These are phyloP conservation scores for Gallinago jamesoni DNA, from an alignment of 2,113 vertebrate species.

Conservation along the genomic window DNA sequence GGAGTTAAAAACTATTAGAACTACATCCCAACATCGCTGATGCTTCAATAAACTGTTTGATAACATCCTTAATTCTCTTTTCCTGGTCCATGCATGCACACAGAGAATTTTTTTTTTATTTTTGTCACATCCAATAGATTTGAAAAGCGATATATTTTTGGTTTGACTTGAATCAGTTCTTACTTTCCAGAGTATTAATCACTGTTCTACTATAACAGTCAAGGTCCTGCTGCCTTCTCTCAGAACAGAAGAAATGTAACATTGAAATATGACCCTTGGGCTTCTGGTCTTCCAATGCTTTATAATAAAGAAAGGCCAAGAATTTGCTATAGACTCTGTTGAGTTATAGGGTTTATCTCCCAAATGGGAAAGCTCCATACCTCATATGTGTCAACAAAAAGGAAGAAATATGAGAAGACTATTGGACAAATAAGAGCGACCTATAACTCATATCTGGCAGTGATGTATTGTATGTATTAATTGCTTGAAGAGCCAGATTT, in stretches of 20 bases:
- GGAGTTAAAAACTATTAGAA: neutral
- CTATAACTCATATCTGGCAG: constrained; percentile 41
- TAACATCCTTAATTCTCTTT: neutral
- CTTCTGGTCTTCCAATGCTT: constrained; percentile 53
- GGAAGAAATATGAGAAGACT: constrained; percentile 40
- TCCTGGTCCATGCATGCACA: neutral
- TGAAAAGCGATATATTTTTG: constrained; percentile 23
- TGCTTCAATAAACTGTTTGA: neutral
- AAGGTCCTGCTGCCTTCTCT: constrained; percentile 69
- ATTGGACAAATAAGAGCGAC: constrained; percentile 36
- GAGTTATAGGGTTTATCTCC: constrained; percentile 72
- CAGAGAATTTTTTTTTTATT: neutral
- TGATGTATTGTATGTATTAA: constrained; percentile 57
- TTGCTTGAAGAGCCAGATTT: constrained; percentile 55
- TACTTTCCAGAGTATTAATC: constrained; percentile 68
- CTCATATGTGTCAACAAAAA: constrained; percentile 48
- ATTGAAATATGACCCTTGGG: constrained; percentile 69
- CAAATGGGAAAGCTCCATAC: constrained; percentile 55
- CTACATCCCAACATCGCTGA: neutral
- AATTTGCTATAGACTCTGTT: constrained; percentile 61
- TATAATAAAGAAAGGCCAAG: constrained; percentile 66
- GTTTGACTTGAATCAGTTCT: constrained; percentile 60
- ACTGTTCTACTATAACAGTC: constrained; percentile 58
- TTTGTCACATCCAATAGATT: constrained; percentile 32
- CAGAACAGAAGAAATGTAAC: constrained; percentile 54